phyloP scores from a whole-genome alignment of 2,113 vertebrate genomes.

The Damaliscus lunatus region DNA sequence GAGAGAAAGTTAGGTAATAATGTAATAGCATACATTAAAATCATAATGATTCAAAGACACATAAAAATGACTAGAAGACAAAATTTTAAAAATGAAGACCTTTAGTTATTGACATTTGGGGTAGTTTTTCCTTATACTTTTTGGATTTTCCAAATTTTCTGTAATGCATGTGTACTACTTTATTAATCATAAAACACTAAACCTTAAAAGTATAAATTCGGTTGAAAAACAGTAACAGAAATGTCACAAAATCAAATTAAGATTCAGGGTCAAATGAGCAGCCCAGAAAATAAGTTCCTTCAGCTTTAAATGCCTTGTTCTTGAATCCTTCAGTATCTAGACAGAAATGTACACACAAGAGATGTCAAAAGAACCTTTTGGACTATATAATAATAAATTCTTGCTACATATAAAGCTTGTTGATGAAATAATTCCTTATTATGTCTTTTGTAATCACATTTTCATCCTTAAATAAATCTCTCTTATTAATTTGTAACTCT shows the following conservation, averaged over 20 bases:
- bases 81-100: neutral
- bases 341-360: neutral
- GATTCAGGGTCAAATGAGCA: neutral
- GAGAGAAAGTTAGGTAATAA: neutral
- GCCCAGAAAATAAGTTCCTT: neutral
- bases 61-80: neutral
- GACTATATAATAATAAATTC: neutral
- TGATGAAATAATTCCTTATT: neutral
- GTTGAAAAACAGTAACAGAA: neutral
- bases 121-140: neutral
- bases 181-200: neutral
- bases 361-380: neutral
- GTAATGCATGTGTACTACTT: neutral
- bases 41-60: neutral
- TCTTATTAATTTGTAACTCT: neutral
- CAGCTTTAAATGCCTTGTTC: neutral
- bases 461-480: neutral
- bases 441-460: neutral
- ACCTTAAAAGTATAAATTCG: neutral
- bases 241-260: slow-evolving; percentile 2
- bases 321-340: neutral
- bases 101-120: neutral
- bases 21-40: neutral
- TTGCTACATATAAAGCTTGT: neutral
- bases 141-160: neutral